phyloP scores from a whole-genome alignment of 2,113 vertebrate genomes.

The Gnathonemus echidnorhynchus region DNA sequence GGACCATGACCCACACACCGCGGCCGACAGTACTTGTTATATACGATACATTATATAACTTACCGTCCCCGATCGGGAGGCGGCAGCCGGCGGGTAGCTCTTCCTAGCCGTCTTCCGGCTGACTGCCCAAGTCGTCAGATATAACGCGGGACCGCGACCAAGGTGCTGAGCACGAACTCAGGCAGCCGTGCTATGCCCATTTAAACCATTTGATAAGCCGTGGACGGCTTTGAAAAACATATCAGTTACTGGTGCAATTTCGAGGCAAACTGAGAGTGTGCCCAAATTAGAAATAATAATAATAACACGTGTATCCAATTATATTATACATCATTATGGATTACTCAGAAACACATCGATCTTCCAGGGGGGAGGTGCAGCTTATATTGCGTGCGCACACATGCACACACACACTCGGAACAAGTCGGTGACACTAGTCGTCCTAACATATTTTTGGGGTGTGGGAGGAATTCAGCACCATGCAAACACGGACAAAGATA shows the following conservation, averaged over 20 bases:
- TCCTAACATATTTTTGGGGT: background rate
- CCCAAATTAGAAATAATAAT: background rate
- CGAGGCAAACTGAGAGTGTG: background rate
- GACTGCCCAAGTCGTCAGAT: background rate
- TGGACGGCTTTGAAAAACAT: background rate
- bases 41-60: background rate
- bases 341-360: background rate
- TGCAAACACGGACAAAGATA: background rate
- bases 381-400: background rate
- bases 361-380: background rate
- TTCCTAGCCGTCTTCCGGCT: background rate
- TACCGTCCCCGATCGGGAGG: background rate
- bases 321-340: background rate
- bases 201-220: background rate
- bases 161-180: background rate
- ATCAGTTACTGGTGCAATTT: background rate
- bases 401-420: background rate
- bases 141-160: background rate
- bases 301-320: background rate
- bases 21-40: background rate
- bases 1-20: background rate
- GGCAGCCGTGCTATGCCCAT: background rate
- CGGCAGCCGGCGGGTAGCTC: background rate
- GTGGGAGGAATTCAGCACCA: background rate
- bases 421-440: background rate